Percentiles rank a stretch among this genome's conserved stretches.
Evolutionary conservation across 2,113 vertebrate species (phyloP).

Genomic region (Amphilophus citrinellus): DNA sequence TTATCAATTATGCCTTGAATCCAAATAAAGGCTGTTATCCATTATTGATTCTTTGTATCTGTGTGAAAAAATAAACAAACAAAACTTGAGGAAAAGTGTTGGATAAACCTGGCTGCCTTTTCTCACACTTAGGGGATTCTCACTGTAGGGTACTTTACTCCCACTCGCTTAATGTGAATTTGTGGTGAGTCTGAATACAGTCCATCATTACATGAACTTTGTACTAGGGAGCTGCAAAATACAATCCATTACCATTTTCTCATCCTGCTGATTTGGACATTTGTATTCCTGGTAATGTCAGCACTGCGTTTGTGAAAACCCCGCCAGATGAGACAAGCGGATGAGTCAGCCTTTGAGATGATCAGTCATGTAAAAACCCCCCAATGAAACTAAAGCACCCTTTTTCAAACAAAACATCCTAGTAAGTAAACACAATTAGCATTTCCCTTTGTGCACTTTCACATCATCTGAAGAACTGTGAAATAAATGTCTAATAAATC

Average conservation of each 20-base stretch:
- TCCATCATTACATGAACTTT: not conserved
- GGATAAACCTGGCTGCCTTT: not conserved
- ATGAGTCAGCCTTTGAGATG: not conserved
- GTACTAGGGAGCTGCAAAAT: not conserved
- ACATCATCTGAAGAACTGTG: not conserved
- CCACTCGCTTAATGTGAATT: not conserved
- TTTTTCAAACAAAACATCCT: not conserved
- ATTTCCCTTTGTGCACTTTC: not conserved
- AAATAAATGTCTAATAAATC: slow-evolving; percentile 1
- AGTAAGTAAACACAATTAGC: slow-evolving; percentile 3
- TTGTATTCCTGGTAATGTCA: not conserved
- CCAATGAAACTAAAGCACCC: not conserved
- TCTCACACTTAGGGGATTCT: not conserved
- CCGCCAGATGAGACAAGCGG: not conserved
- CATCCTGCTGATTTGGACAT: not conserved
- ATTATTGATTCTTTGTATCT: slow-evolving; percentile 10
- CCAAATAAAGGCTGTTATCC: slow-evolving; percentile 8
- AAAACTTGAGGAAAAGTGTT: not conserved
- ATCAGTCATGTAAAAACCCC: not conserved
- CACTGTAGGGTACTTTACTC: not conserved
- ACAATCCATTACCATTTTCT: not conserved
- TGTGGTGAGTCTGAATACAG: not conserved
- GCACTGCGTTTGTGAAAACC: not conserved
- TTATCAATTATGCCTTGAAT: slow-evolving; percentile 5
- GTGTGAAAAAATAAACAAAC: not conserved